These are phyloP conservation scores for Heteropelma amictum DNA, from an alignment of 2,888 invertebrate genomes.

Conservation along the genomic window DNA sequence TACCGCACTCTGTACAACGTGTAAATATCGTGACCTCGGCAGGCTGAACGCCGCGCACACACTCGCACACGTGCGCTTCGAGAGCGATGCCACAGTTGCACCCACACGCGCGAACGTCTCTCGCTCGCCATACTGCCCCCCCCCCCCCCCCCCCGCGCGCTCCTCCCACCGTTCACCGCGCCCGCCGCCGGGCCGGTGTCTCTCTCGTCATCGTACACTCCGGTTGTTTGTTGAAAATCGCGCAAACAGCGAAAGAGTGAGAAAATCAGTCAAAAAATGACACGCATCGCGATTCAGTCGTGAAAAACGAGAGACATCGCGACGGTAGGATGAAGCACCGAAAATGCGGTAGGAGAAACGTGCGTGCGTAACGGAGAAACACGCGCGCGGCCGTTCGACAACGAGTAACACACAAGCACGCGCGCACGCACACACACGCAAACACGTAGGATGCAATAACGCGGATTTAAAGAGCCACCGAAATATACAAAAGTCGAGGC, in stretches of 20 bases:
- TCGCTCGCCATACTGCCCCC: neutral
- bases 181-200: slow-evolving; percentile 61
- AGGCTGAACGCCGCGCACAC: slow-evolving; percentile 38
- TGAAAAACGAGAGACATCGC: neutral
- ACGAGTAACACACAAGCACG: neutral
- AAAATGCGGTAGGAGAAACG: neutral
- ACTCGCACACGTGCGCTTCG: slow-evolving; percentile 55
- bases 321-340: slow-evolving; percentile 9
- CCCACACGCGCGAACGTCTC: slow-evolving; percentile 39
- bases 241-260: neutral
- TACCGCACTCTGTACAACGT: neutral
- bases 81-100: slow-evolving; percentile 51
- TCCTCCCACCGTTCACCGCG: slow-evolving; percentile 79
- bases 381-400: slow-evolving; percentile 36
- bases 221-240: neutral
- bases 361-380: slow-evolving; percentile 8
- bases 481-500: slow-evolving; percentile 13
- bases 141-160: slow-evolving; percentile 71
- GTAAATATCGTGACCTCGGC: slow-evolving; percentile 42
- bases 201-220: slow-evolving; percentile 32
- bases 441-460: neutral
- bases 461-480: slow-evolving; percentile 50
- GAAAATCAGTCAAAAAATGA: neutral
- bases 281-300: neutral
- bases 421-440: neutral